phyloP scores from a whole-genome alignment of 2,797 vertebrate species.

The Acipenser transmontanus region DNA sequence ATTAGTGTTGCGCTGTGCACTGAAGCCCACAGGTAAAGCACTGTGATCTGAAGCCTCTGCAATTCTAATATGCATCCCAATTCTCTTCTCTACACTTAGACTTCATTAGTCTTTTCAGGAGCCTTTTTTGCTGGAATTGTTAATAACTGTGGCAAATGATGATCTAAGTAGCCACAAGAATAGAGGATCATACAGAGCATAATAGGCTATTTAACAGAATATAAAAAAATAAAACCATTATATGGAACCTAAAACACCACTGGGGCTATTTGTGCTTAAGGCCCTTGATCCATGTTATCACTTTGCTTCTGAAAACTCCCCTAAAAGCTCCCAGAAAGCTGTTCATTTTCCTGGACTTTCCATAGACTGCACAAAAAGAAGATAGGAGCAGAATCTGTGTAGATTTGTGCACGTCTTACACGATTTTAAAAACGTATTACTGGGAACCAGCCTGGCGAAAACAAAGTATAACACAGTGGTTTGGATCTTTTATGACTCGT shows the following conservation, averaged over 20 bases:
- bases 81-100: conserved; percentile 17
- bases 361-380: conserved; percentile 1
- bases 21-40: no score
- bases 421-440: neutral
- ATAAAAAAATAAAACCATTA: no score
- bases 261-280: conserved; percentile 18
- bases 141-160: no score
- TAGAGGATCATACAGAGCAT: no score
- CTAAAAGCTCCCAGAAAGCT: neutral
- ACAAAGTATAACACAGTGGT: conserved; percentile 10
- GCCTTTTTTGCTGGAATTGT: neutral
- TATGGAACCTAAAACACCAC: no score
- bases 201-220: no score
- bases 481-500: conserved; percentile 44
- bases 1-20: no score
- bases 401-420: neutral
- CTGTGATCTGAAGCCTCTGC: no score
- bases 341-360: conserved; percentile 2
- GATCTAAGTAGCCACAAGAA: no score
- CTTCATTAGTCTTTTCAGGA: conserved; percentile 34
- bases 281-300: conserved; percentile 29
- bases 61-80: no score
- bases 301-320: neutral
- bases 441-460: conserved; percentile 5
- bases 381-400: neutral